Evolutionary conservation across 2,888 invertebrate species (phyloP), one percentile per base, ranked within the genome.

Genomic region (Luperina testacea): DNA sequence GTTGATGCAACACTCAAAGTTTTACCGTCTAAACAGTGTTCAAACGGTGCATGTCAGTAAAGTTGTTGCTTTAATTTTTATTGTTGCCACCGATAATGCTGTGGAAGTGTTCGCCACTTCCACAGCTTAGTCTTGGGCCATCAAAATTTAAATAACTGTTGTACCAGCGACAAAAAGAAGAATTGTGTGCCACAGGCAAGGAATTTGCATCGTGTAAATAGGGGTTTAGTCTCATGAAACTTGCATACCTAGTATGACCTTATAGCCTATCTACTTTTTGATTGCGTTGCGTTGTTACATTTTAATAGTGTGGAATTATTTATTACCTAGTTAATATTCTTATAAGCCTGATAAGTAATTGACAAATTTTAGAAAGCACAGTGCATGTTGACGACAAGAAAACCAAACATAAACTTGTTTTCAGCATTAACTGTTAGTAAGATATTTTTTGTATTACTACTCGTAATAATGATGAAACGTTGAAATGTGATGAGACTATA

Each of bases 291-390:
- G 32, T 59, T 61, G 53, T 73, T 42, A 61, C 24, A 45, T 53
- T 53, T 38, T 61, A 38, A 61, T 61, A 64, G 2, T 20, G 32
- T 69, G 17, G 2, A 51, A 64, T 51, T 72, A 69, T 76, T 15
- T 15, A 32, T 42, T 32, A 72, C 38, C 11, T 65, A 27, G 38
- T n/a, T 63, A 70, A 70, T 61, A 70, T 81, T 75, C 9, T 42
- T 74, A 64, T 53, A 75, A 78, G 71, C 68, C 1, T 78, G 75
- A 65, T 42, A 77, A 57, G 15, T 85, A 85, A 82, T 85, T 85
- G 85, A 85, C 84, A 4, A 69, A 67, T 65, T 77, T 80, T 59
- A 13, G 38, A 72, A 77, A 75, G 72, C 72, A 78, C 57, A 17
- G 68, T 80, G 70, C 53, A 61, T 4, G 13, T 27, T 53, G 38